Conservation (phyloP, 2,888 invertebrate species). For the Bimastos eiseni region DNA sequence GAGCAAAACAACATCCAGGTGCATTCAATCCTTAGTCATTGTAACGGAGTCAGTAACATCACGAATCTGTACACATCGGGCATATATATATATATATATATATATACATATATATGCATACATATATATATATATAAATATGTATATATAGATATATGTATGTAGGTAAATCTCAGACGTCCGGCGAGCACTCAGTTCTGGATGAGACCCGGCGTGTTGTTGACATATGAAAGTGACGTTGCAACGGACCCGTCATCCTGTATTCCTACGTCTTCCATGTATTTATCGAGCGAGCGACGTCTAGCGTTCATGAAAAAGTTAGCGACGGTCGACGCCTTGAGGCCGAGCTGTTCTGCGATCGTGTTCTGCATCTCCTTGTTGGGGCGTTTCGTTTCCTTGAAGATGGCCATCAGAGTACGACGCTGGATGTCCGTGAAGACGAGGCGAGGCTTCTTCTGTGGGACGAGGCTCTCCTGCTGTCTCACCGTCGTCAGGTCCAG, state of each 20-base stretch:
- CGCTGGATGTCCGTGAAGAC: conserved; percentile 99
- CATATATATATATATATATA: background rate
- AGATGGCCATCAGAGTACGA: conserved; percentile 99
- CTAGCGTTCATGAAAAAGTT: conserved; percentile 99
- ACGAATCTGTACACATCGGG: conserved; percentile 6
- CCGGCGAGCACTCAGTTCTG: background rate
- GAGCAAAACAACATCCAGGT: background rate
- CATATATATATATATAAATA: background rate
- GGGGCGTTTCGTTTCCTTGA: conserved; percentile 99
- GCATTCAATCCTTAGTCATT: conserved; percentile 1
- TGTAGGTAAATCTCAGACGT: background rate
- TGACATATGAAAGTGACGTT: background rate
- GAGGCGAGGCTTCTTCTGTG: conserved; percentile 98
- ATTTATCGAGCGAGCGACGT: conserved; percentile 84
- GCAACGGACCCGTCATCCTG: background rate
- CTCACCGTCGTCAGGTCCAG: background rate
- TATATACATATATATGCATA: background rate
- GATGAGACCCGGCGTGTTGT: background rate
- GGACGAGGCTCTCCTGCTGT: conserved; percentile 52
- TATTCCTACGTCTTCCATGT: conserved; percentile 73
- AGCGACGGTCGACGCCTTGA: conserved; percentile 96
- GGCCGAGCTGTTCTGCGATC: conserved; percentile 91
- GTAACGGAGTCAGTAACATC: conserved; percentile 3
- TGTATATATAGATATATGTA: background rate
- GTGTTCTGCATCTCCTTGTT: conserved; percentile 99